Percentiles rank a stretch among this genome's conserved stretches.
phyloP scores from a whole-genome alignment of 1,140 invertebrate species.

The Cherax destructor region DNA sequence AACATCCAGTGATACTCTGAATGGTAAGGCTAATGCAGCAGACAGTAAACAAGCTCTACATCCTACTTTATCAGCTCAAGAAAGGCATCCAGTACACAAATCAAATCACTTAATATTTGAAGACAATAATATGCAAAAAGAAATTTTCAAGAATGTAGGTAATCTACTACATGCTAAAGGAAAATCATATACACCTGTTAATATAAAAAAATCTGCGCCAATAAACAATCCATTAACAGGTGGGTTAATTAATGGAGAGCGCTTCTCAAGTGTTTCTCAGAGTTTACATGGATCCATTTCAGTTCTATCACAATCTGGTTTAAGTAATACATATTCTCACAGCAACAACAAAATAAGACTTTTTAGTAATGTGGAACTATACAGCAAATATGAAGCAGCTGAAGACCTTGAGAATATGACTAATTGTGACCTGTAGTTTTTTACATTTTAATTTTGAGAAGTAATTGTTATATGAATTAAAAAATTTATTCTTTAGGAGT shows the following conservation, averaged over 20 bases:
- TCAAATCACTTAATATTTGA: not conserved
- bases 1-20: not conserved
- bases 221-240: not conserved
- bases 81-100: not conserved
- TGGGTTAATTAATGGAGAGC: not conserved
- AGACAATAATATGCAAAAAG: not conserved
- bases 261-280: not conserved
- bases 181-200: not conserved
- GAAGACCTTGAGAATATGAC: not conserved
- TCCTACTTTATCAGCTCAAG: not conserved
- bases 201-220: not conserved
- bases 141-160: not conserved
- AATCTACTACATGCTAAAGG: not conserved
- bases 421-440: not conserved
- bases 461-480: not conserved
- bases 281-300: not conserved
- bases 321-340: not conserved
- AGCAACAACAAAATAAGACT: not conserved
- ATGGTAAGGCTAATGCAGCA: not conserved
- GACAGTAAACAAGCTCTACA: not conserved
- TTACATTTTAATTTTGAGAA: not conserved
- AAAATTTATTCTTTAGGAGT: too few species aligned
- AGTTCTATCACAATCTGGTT: not conserved
- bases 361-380: not conserved
- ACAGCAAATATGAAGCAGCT: slow-evolving; percentile 10